phyloP scores from a whole-genome alignment of 2,113 vertebrate species.

The Nansenia antarctica region DNA sequence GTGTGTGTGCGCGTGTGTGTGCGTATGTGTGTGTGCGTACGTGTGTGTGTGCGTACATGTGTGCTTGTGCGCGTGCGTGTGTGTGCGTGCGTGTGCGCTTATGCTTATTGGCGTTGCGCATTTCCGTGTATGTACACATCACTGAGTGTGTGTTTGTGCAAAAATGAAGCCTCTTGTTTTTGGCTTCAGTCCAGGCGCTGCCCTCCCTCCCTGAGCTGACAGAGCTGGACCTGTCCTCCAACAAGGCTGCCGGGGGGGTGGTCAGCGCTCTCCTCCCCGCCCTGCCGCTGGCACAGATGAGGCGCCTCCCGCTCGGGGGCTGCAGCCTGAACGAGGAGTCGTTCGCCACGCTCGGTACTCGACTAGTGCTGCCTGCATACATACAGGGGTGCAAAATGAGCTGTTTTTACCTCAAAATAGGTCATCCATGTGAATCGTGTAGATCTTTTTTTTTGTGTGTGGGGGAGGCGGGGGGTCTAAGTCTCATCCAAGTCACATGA shows the following conservation, averaged over 20 bases:
- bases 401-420: too few species aligned
- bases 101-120: not conserved
- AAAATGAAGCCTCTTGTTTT: not conserved
- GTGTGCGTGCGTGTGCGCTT: too few species aligned
- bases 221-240: conserved; percentile 82
- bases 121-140: not conserved
- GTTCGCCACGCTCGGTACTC: conserved; percentile 78
- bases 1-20: not conserved
- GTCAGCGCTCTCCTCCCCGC: conserved; percentile 74
- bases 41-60: too few species aligned
- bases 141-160: not conserved
- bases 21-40: not conserved
- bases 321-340: conserved; percentile 78
- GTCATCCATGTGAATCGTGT: too few species aligned
- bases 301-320: conserved; percentile 72
- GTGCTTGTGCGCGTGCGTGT: too few species aligned
- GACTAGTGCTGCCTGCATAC: not conserved
- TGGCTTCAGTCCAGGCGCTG: conserved; percentile 82
- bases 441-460: too few species aligned
- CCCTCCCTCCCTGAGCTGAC: conserved; percentile 80
- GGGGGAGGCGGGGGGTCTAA: too few species aligned
- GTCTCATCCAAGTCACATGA: too few species aligned
- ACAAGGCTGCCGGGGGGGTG: conserved; percentile 76
- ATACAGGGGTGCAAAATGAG: too few species aligned
- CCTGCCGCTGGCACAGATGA: conserved; percentile 79